These are phyloP conservation scores for Tethya wilhelma DNA, from an alignment of 37 sponge, comb jelly and placozoan genomes.

Conservation along the genomic window DNA sequence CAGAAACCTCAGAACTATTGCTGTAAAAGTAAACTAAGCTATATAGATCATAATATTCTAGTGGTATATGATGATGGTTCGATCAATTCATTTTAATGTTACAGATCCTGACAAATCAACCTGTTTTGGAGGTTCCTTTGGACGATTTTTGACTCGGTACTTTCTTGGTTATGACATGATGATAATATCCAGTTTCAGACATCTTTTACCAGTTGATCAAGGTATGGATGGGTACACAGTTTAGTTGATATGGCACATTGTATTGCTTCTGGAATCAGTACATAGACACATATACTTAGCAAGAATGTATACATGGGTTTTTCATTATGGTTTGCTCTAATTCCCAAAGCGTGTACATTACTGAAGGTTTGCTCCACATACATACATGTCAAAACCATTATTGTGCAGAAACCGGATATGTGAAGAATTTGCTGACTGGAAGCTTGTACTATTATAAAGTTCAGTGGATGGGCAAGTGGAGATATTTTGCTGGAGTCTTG, in stretches of 20 bases:
- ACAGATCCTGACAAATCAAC: constrained; percentile 59
- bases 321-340: too few relatives aligned
- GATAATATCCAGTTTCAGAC: constrained; percentile 52
- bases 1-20: too few relatives aligned
- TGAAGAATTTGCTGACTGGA: constrained; percentile 57
- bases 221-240: too few relatives aligned
- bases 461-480: constrained; percentile 65
- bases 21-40: too few relatives aligned
- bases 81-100: not conserved
- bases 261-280: too few relatives aligned
- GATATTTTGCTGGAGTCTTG: constrained; percentile 52
- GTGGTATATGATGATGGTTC: not conserved
- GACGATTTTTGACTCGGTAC: constrained; percentile 48
- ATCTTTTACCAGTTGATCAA: constrained; percentile 33
- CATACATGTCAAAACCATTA: not conserved
- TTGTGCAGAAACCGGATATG: too few relatives aligned
- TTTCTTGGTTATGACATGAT: constrained; percentile 67
- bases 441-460: constrained; percentile 56
- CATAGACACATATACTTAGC: too few relatives aligned
- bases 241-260: too few relatives aligned
- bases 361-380: not conserved
- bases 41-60: too few relatives aligned
- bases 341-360: too few relatives aligned
- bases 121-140: constrained; percentile 72
- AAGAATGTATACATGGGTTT: too few relatives aligned